A percentile compares a stretch with the other conserved stretches of the same genome.
Evolutionary conservation across 2,888 invertebrate species (phyloP).

Genomic region (Tipula helvola): DNA sequence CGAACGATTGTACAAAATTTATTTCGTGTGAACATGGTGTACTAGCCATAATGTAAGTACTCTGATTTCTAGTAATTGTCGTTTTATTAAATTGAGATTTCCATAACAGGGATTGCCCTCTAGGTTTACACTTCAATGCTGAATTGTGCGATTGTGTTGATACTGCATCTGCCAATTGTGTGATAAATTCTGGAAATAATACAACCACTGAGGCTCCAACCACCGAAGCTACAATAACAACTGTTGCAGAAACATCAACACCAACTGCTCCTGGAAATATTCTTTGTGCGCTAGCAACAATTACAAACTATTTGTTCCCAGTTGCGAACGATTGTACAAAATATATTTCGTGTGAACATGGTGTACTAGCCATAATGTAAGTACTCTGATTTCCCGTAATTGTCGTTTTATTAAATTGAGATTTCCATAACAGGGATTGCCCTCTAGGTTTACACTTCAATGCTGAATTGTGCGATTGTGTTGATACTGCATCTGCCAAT

Average conservation of each 20-base stretch:
- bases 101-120: too few relatives aligned
- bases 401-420: neutral
- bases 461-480: neutral
- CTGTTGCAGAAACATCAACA: too few relatives aligned
- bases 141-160: too few relatives aligned
- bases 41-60: neutral
- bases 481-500: too few relatives aligned
- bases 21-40: neutral
- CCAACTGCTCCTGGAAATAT: neutral
- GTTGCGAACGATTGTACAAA: neutral
- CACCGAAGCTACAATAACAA: too few relatives aligned
- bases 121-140: too few relatives aligned
- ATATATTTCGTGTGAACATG: neutral
- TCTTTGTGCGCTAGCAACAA: neutral
- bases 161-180: neutral
- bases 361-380: neutral
- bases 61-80: neutral
- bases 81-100: too few relatives aligned
- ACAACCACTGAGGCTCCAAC: too few relatives aligned
- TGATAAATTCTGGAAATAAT: too few relatives aligned
- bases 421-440: neutral
- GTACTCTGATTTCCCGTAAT: neutral
- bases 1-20: neutral
- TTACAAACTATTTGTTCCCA: neutral
- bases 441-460: neutral